A percentile compares a stretch with the other conserved stretches of the same genome.
These are phyloP conservation scores for Cinclus mexicanus DNA, from an alignment of 2,113 vertebrate species.

Conservation along the genomic window DNA sequence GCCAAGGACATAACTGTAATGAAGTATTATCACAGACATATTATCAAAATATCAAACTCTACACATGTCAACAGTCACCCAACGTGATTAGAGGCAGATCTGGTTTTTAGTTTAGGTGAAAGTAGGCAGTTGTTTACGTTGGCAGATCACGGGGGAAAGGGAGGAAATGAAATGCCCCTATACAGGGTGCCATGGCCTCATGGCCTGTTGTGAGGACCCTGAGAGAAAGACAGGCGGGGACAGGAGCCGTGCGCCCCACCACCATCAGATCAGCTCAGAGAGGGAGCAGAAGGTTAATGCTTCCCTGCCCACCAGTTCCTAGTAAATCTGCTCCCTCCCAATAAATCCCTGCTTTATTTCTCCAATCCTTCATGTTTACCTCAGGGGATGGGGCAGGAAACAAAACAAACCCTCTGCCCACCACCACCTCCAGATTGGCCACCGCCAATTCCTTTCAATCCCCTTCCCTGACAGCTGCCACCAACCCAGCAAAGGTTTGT, in stretches of 20 bases:
- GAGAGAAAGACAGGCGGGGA: background rate
- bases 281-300: background rate
- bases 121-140: background rate
- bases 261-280: background rate
- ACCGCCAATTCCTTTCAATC: background rate
- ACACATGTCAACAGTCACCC: conserved; percentile 39
- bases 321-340: conserved; percentile 38
- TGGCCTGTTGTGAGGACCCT: background rate
- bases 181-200: background rate
- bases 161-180: conserved; percentile 30
- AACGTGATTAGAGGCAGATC: background rate
- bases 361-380: background rate
- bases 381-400: background rate
- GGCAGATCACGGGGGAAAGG: background rate
- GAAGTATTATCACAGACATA: conserved; percentile 40
- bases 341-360: background rate
- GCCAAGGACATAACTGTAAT: conserved; percentile 44
- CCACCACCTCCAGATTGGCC: background rate
- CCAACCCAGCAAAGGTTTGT: background rate
- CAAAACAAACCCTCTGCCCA: background rate
- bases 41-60: conserved; percentile 57
- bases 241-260: background rate
- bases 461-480: background rate
- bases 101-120: conserved; percentile 12
- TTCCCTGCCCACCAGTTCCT: background rate